These are phyloP conservation scores for Axis porcinus DNA, from an alignment of 2,113 vertebrate genomes.

Conservation along the genomic window DNA sequence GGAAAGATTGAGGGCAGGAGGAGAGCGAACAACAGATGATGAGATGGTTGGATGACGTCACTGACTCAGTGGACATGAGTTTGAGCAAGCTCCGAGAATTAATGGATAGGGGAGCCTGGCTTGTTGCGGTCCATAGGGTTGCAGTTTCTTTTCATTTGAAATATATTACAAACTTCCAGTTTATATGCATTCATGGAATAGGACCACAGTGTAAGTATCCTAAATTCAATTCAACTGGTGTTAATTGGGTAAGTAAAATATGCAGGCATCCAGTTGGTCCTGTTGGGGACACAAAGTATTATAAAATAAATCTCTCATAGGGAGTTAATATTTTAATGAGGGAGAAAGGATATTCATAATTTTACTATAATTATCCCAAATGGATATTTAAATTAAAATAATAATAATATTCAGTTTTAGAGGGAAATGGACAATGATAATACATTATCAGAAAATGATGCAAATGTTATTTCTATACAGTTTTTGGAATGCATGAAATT, in stretches of 20 bases:
- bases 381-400: not conserved
- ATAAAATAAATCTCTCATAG: not conserved
- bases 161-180: not conserved
- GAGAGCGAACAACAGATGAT: fast-evolving
- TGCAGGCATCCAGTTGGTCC: not conserved
- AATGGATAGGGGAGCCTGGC: not conserved
- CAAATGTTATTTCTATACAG: not conserved
- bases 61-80: not conserved
- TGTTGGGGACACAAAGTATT: not conserved
- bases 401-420: not conserved
- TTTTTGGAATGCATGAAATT: not conserved
- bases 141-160: not conserved
- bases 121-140: not conserved
- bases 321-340: not conserved
- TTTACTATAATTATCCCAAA: not conserved
- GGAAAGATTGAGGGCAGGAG: not conserved
- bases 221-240: not conserved
- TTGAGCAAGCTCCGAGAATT: not conserved
- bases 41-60: not conserved
- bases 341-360: not conserved
- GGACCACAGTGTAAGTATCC: not conserved
- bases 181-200: not conserved
- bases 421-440: not conserved
- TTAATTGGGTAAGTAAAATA: not conserved
- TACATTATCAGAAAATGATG: not conserved